Evolutionary conservation across 2,888 invertebrate genomes (phyloP).

Genomic region (Drosophila recens): DNA sequence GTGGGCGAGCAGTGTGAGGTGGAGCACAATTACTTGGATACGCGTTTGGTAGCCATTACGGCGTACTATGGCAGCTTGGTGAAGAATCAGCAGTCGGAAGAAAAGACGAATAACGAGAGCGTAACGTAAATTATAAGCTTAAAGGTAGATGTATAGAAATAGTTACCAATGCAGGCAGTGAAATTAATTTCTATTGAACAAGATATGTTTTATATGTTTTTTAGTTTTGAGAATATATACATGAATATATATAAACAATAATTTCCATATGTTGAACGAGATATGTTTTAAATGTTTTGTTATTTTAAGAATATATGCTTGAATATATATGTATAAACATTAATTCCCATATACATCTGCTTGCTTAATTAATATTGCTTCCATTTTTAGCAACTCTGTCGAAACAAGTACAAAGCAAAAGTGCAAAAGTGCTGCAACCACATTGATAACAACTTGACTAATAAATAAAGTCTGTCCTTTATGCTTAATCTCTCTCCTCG

Average conservation of each 20-base stretch:
- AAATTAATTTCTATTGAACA: background rate
- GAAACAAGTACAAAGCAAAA: background rate
- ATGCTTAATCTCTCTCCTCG: conserved; percentile 27
- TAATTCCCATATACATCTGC: background rate
- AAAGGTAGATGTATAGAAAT: background rate
- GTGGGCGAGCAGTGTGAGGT: conserved; percentile 92
- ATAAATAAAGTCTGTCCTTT: conserved; percentile 22
- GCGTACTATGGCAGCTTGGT: conserved; percentile 93
- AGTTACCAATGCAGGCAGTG: background rate
- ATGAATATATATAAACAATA: too few relatives aligned
- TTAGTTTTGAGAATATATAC: background rate
- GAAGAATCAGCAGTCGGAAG: background rate
- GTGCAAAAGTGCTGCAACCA: conserved; percentile 1
- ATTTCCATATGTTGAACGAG: background rate
- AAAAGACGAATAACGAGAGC: background rate
- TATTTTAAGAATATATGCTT: background rate
- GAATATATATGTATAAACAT: background rate
- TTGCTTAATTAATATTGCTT: background rate
- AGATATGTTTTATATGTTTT: background rate
- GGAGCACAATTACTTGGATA: conserved; percentile 95
- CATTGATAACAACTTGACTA: conserved; percentile 35
- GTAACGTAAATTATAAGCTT: background rate
- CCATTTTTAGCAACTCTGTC: conserved; percentile 2
- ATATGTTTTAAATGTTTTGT: background rate
- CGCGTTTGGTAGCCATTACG: conserved; percentile 94